phyloP scores from a whole-genome alignment of 2,797 vertebrate species.

The Rhyacichthys aspro region DNA sequence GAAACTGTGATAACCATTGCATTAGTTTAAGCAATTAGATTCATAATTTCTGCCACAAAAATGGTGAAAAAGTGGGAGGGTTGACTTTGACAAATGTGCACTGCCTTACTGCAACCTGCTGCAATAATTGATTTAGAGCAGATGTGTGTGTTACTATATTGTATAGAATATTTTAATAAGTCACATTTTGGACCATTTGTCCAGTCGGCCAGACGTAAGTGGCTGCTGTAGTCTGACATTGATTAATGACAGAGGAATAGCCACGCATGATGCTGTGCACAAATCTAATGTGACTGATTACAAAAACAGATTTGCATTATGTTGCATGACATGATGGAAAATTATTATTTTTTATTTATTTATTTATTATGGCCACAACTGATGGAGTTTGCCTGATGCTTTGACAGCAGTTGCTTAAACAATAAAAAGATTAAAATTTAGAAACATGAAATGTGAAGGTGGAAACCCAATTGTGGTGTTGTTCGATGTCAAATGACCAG shows the following conservation, averaged over 20 bases:
- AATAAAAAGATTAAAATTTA: conserved; percentile 18
- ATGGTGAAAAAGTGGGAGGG: not conserved
- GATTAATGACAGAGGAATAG: conserved; percentile 49
- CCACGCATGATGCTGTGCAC: conserved; percentile 22
- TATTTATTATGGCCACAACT: not conserved
- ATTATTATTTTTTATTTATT: not conserved
- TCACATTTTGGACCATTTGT: conserved; percentile 30
- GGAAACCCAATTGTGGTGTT: conserved; percentile 13
- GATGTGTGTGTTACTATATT: conserved; percentile 36
- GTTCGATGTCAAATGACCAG: conserved; percentile 17
- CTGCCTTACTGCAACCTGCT: conserved; percentile 18
- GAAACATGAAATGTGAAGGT: conserved; percentile 19
- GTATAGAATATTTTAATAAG: conserved; percentile 48
- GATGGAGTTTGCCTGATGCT: not conserved
- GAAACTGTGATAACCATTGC: no score
- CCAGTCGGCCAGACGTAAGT: conserved; percentile 36
- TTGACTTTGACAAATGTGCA: conserved; percentile 44
- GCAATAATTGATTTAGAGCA: conserved; percentile 45
- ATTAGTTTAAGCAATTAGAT: no score
- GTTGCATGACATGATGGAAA: not conserved
- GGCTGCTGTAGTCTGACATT: conserved; percentile 33
- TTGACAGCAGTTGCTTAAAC: not conserved
- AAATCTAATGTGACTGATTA: conserved; percentile 35
- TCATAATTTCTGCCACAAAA: not conserved
- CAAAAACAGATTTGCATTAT: conserved; percentile 31